Conservation (phyloP, 1,140 invertebrate genomes). For the Arctopsyche grandis region DNA sequence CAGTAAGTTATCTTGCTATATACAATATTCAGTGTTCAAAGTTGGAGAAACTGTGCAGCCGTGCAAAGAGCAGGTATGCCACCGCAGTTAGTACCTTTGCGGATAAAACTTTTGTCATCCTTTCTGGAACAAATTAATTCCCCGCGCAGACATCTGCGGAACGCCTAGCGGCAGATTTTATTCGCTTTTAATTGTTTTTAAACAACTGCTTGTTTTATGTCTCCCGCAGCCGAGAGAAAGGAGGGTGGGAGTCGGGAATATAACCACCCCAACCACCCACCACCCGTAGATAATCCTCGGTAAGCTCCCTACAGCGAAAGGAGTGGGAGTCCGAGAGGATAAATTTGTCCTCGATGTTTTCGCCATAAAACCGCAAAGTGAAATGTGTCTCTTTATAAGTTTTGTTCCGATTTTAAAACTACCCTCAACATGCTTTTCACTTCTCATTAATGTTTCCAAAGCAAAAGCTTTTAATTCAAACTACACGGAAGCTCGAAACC, state of each 20-base stretch:
- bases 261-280: neutral
- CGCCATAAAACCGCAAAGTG: slow-evolving; percentile 33
- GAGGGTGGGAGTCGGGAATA: neutral
- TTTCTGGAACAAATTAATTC: slow-evolving; percentile 53
- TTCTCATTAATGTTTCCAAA: too few relatives aligned
- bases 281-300: neutral
- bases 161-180: slow-evolving; percentile 51
- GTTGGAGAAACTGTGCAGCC: slow-evolving; percentile 3
- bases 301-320: neutral
- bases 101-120: slow-evolving; percentile 52
- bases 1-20: too few relatives aligned
- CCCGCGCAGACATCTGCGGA: slow-evolving; percentile 51
- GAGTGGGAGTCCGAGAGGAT: slow-evolving; percentile 8
- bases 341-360: slow-evolving; percentile 10
- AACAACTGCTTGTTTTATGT: slow-evolving; percentile 55
- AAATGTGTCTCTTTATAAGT: slow-evolving; percentile 22
- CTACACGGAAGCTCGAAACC: too few relatives aligned
- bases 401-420: neutral
- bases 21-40: neutral
- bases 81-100: slow-evolving; percentile 20
- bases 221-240: slow-evolving; percentile 1
- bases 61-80: slow-evolving; percentile 35
- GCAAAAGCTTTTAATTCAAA: too few relatives aligned
- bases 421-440: too few relatives aligned
- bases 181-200: slow-evolving; percentile 55